These are phyloP conservation scores for Gracilinanus agilis DNA, from an alignment of 2,113 vertebrate genomes.

Conservation along the genomic window DNA sequence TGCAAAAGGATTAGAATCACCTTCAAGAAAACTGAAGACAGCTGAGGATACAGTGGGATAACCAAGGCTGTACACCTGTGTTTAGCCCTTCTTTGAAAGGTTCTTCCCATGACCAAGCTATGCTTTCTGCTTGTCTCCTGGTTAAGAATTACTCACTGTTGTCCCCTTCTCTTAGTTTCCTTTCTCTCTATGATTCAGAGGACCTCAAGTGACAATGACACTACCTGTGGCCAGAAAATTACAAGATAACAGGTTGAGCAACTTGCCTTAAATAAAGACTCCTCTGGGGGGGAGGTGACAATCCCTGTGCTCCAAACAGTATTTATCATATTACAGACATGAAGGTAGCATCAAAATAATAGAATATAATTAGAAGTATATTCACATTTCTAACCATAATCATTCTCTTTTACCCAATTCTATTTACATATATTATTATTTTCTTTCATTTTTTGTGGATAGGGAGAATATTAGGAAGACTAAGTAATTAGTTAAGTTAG, in stretches of 20 bases:
- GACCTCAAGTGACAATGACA: background rate
- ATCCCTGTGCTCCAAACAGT: background rate
- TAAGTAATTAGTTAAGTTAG: slow-evolving; percentile 25
- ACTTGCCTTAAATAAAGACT: slow-evolving; percentile 13
- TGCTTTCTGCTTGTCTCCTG: slow-evolving; percentile 27
- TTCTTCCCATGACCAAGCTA: slow-evolving; percentile 13
- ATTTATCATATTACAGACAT: background rate
- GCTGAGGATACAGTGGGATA: background rate
- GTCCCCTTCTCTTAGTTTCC: background rate
- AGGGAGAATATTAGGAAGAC: background rate
- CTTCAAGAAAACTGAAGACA: background rate
- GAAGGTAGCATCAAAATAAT: slow-evolving; percentile 30
- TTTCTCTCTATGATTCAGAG: background rate
- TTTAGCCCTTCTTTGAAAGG: background rate
- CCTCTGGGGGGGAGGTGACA: background rate
- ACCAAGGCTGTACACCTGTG: background rate
- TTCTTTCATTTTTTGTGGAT: slow-evolving; percentile 47
- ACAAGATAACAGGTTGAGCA: background rate
- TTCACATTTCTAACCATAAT: slow-evolving; percentile 43
- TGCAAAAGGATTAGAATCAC: background rate
- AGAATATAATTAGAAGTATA: slow-evolving; percentile 31
- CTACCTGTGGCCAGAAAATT: background rate
- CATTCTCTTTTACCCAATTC: slow-evolving; percentile 23
- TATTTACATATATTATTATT: slow-evolving; percentile 17
- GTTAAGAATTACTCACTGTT: background rate